Evolutionary conservation across 2,888 invertebrate species (phyloP).

Genomic region (Brachyptera putata): DNA sequence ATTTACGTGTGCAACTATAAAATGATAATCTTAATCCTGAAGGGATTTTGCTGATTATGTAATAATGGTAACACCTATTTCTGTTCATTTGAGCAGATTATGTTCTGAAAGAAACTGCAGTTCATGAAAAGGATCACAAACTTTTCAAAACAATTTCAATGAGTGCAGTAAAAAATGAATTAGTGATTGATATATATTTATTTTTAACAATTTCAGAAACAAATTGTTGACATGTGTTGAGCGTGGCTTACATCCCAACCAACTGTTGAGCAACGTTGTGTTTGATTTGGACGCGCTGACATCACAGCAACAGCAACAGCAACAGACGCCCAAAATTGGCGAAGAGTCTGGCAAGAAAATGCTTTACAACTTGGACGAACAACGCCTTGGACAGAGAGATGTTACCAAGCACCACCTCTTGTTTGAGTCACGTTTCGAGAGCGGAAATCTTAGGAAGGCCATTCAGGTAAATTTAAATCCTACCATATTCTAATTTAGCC

Average conservation of each 20-base stretch:
- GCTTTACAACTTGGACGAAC: conserved; percentile 52
- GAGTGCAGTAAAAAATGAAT: not conserved
- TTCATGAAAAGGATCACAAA: no score
- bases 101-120: no score
- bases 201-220: conserved; percentile 42
- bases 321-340: not conserved
- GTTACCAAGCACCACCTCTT: conserved; percentile 50
- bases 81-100: no score
- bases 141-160: not conserved
- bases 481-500: no score
- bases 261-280: conserved; percentile 58
- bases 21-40: no score
- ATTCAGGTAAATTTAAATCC: conserved; percentile 73
- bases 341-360: conserved; percentile 28
- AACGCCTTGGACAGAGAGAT: conserved; percentile 47
- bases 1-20: no score
- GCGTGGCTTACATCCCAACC: conserved; percentile 58
- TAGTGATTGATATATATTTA: no score
- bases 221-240: conserved; percentile 64
- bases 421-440: conserved; percentile 84
- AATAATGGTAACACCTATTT: no score
- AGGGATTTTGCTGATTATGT: no score
- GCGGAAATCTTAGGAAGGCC: conserved; percentile 77
- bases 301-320: conserved; percentile 4
- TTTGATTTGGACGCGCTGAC: conserved; percentile 63